Conservation (phyloP, 2,113 vertebrate genomes). For the Antennarius striatus region DNA sequence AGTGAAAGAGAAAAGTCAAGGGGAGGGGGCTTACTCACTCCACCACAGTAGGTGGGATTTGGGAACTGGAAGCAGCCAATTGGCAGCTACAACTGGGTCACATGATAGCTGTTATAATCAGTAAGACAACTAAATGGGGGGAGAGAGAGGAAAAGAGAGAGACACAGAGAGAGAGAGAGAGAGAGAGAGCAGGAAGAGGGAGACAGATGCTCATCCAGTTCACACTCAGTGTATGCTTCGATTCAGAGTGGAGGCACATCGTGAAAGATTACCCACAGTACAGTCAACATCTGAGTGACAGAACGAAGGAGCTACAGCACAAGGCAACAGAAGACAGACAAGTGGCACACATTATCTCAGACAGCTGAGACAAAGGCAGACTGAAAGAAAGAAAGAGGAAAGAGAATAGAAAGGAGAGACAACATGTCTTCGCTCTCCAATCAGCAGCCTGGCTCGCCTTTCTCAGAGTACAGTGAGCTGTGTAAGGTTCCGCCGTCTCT, state of each 20-base stretch:
- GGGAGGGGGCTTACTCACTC: conserved; percentile 66
- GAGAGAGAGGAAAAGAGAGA: conserved; percentile 70
- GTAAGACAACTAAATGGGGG: conserved; percentile 71
- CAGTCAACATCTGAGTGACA: conserved; percentile 44
- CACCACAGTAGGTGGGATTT: conserved; percentile 62
- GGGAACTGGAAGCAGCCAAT: conserved; percentile 60
- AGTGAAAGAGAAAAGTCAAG: conserved; percentile 57
- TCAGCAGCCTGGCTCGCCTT: conserved; percentile 82
- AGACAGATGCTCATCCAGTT: conserved; percentile 71
- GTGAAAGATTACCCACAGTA: conserved; percentile 35
- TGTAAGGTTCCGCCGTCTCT: conserved; percentile 73
- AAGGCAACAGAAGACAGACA: conserved; percentile 45
- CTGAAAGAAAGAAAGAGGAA: conserved; percentile 37
- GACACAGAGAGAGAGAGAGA: conserved; percentile 32
- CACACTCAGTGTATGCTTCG: conserved; percentile 70
- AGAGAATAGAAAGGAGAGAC: conserved; percentile 64
- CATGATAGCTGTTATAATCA: conserved; percentile 56
- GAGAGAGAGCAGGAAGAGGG: conserved; percentile 72
- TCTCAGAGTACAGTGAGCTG: conserved; percentile 83
- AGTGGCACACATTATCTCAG: conserved; percentile 23
- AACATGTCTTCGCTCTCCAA: conserved; percentile 87
- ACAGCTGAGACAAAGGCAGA: conserved; percentile 31
- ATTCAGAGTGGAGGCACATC: conserved; percentile 63
- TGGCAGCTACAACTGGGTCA: conserved; percentile 63
- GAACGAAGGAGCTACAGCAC: conserved; percentile 46